Evolutionary conservation across 2,888 invertebrate species (phyloP), one percentile per base, ranked within the genome.

Genomic region (Leptogaster cylindrica): DNA sequence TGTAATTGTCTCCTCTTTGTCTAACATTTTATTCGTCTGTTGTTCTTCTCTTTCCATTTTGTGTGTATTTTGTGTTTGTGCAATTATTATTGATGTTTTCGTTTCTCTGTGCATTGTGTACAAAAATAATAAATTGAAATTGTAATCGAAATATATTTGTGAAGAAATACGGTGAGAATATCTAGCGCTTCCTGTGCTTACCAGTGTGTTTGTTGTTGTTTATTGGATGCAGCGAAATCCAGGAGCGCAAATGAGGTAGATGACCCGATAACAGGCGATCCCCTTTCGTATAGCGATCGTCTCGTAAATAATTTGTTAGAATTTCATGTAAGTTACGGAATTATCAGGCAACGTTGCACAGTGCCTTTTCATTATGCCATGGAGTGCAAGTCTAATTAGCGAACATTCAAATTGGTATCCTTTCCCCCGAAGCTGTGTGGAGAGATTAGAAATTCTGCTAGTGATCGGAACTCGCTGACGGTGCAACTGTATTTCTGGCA

Each of bases 11-110:
- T 39, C 18, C 25, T 58, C 58, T 41, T 58, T 58, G 58, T 58
- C 58, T 58, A 58, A 39, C 58, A 41, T 58, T 41, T 58, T 12
- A 14, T 36, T 14, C 12, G 18, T 12, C 36, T 23, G 16, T 7
- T 23, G 27, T 23, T 39, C 14, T 3, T 58, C 58, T 25, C 39
- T n/a, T 58, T 58, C 25, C 51, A 28, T 6, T 27, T 27, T 6
- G n/a, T 27, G 27, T 51, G 51, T 20, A 39, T 36, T 58, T 58
- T 58, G 58, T 58, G 58, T 58, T 58, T 58, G 39, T 58, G 58
- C 25, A 58, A 52, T 58, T 58, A 16, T 28, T 58, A 58, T 58
- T 58, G 39, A 58, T 41, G 58, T 39, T 39, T 58, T 58, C 58
- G 39, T 58, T 39, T 12, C 41, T 25, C 25, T 46, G 39, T 39